These are phyloP conservation scores for Trichacis sp. DNA, from an alignment of 2,888 invertebrate species.

Conservation along the genomic window DNA sequence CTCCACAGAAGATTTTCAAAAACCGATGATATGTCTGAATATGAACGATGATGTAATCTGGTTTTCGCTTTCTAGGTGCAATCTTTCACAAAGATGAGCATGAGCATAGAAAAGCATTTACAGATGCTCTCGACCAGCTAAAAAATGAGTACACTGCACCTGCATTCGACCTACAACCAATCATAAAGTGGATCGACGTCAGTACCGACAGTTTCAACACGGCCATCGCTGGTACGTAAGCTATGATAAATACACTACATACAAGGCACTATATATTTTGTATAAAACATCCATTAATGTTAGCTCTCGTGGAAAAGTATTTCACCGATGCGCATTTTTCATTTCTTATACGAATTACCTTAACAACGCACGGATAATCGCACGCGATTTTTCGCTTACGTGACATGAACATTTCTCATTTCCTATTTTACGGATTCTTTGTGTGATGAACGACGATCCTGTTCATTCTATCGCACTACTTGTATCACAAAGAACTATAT, in stretches of 20 bases:
- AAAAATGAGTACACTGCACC: conserved; percentile 49
- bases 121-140: conserved; percentile 49
- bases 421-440: background rate
- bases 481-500: background rate
- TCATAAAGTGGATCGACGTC: conserved; percentile 48
- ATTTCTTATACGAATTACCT: background rate
- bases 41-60: background rate
- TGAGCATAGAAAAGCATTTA: conserved; percentile 49
- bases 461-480: too few species aligned
- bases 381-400: background rate
- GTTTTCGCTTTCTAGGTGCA: conserved; percentile 49
- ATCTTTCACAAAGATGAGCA: conserved; percentile 59
- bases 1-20: too few species aligned
- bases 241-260: conserved; percentile 1
- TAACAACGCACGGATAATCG: background rate
- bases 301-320: conserved; percentile 3
- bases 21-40: background rate
- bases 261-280: conserved; percentile 2
- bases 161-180: conserved; percentile 49
- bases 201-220: conserved; percentile 60
- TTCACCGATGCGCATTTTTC: background rate
- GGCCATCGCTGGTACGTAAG: conserved; percentile 45
- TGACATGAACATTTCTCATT: background rate
- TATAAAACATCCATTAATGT: conserved; percentile 5
- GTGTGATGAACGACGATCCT: background rate